These are phyloP conservation scores for Hylaeus anthracinus DNA, from an alignment of 1,140 invertebrate species.

Conservation along the genomic window DNA sequence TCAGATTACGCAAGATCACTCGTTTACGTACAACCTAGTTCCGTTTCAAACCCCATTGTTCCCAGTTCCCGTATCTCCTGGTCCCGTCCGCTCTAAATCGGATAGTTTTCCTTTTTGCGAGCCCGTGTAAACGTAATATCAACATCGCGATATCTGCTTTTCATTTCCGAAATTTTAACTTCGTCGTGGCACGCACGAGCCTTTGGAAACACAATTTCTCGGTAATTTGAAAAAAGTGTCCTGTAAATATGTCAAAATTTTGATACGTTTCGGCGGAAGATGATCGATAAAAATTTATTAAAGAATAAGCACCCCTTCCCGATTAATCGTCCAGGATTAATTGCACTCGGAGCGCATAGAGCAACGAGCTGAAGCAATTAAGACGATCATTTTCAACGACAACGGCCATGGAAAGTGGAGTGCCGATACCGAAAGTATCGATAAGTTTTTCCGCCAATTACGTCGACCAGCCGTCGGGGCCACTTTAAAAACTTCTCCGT, in stretches of 20 bases:
- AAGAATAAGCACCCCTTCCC: not conserved
- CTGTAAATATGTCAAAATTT: too few relatives aligned
- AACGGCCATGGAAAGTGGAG: conserved; percentile 12
- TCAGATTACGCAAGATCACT: conserved; percentile 10
- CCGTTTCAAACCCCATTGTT: not conserved
- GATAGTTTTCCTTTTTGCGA: not conserved
- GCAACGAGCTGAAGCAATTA: conserved; percentile 26
- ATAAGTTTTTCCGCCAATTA: conserved; percentile 48
- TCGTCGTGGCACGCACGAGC: not conserved
- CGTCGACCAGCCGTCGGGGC: conserved; percentile 9
- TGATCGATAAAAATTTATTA: not conserved
- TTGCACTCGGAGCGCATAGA: conserved; percentile 10
- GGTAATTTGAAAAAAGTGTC: too few relatives aligned
- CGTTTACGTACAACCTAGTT: not conserved
- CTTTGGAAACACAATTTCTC: too few relatives aligned
- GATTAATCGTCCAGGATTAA: conserved; percentile 36
- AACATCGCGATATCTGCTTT: not conserved
- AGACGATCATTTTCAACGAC: conserved; percentile 27
- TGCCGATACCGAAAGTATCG: conserved; percentile 41
- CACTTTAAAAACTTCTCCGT: conserved; percentile 29
- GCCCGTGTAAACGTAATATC: not conserved
- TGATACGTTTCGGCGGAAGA: too few relatives aligned
- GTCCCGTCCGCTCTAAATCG: not conserved
- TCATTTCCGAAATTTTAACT: not conserved
- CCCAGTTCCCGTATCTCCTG: not conserved